A percentile compares a stretch with the other conserved stretches of the same genome.
Evolutionary conservation across 92 coral and sea anemone species (phyloP).

Genomic region (Epizoanthus rinbou): DNA sequence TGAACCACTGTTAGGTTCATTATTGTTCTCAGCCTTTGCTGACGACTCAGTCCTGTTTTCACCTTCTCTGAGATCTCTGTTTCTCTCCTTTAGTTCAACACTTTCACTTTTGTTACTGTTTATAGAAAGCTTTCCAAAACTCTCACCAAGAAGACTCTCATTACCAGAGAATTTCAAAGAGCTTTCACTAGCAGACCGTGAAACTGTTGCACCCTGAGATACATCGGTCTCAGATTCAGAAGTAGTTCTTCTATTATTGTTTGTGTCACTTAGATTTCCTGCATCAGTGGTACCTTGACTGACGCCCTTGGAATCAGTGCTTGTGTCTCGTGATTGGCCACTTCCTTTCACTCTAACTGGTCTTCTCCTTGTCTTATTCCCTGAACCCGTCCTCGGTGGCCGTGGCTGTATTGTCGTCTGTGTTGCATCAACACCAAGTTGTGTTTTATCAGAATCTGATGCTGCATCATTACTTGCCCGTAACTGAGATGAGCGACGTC

Average conservation of each 20-base stretch:
- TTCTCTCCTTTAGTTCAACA: constrained; percentile 5
- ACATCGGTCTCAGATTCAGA: constrained; percentile 66
- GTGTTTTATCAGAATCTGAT: constrained; percentile 54
- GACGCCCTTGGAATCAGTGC: constrained; percentile 37
- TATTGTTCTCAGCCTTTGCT: constrained; percentile 39
- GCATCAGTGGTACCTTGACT: constrained; percentile 39
- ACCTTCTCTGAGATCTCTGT: constrained; percentile 3
- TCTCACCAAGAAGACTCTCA: constrained; percentile 73
- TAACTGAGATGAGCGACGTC: constrained; percentile 53
- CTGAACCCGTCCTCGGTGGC: constrained; percentile 96
- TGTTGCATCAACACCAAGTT: constrained; percentile 75
- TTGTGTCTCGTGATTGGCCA: constrained; percentile 44
- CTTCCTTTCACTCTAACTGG: constrained; percentile 79
- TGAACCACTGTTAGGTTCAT: constrained; percentile 45
- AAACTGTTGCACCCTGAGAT: constrained; percentile 62
- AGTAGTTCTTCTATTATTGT: constrained; percentile 42
- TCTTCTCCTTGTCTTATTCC: constrained; percentile 75
- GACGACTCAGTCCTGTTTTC: background rate
- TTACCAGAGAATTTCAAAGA: constrained; percentile 83
- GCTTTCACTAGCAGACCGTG: constrained; percentile 86
- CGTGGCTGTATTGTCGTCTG: constrained; percentile 89
- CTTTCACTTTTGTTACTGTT: constrained; percentile 25
- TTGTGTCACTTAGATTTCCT: constrained; percentile 52
- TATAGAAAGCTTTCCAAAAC: constrained; percentile 58
- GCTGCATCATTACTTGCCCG: constrained; percentile 67